phyloP scores from a whole-genome alignment of 2,888 invertebrate genomes.

The Trisateles emortualis region DNA sequence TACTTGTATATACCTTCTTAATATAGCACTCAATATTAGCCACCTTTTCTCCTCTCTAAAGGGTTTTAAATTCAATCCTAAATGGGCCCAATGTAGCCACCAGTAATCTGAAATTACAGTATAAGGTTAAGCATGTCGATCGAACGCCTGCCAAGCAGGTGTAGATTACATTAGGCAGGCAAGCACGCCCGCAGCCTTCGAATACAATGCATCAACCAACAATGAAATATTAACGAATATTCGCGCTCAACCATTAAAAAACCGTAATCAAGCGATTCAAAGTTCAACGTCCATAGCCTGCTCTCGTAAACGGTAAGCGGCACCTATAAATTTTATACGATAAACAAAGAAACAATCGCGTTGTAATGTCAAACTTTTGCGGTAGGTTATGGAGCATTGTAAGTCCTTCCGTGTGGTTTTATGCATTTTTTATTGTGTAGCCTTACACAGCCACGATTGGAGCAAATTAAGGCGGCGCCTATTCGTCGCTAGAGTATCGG shows the following conservation, averaged over 20 bases:
- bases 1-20: neutral
- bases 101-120: constrained; percentile 16
- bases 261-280: constrained; percentile 79
- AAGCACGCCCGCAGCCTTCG: constrained; percentile 38
- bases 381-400: constrained; percentile 77
- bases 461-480: constrained; percentile 55
- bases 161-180: constrained; percentile 46
- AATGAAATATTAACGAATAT: constrained; percentile 75
- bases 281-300: constrained; percentile 78
- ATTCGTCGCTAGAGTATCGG: constrained; percentile 44
- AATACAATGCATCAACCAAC: constrained; percentile 60
- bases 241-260: constrained; percentile 77
- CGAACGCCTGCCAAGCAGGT: constrained; percentile 24
- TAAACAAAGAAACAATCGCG: constrained; percentile 82
- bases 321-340: constrained; percentile 74
- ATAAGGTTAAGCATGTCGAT: constrained; percentile 15
- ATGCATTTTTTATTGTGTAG: constrained; percentile 54
- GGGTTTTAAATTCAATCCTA: constrained; percentile 5
- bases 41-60: neutral
- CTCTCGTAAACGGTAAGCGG: constrained; percentile 69
- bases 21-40: neutral
- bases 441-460: constrained; percentile 49
- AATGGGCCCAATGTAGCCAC: constrained; percentile 9
- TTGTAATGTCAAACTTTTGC: constrained; percentile 78
- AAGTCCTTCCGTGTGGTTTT: constrained; percentile 65